Evolutionary conservation across 2,797 vertebrate genomes (phyloP).

Genomic region (Spheniscus humboldti): DNA sequence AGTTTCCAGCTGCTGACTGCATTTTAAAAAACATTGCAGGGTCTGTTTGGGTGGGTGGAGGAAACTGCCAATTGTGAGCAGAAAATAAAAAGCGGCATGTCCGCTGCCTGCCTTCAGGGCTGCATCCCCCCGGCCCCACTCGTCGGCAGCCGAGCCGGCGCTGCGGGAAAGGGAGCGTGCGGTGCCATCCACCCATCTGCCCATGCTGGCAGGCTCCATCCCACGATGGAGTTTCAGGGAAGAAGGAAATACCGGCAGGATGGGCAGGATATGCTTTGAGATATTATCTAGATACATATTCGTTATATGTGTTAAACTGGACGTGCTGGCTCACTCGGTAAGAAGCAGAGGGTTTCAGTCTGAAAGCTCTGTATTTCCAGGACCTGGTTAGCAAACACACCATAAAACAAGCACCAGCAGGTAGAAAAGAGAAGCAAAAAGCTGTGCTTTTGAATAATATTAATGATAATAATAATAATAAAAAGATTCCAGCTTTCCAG

Average conservation of each 20-base stretch:
- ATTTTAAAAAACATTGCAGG: slow-evolving; percentile 58
- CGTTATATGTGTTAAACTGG: accelerated
- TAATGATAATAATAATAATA: neutral
- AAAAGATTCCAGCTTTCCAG: neutral
- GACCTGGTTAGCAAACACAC: neutral
- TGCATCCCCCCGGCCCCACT: neutral
- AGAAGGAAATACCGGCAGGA: neutral
- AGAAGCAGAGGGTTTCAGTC: neutral
- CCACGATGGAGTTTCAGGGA: neutral
- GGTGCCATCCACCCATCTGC: neutral
- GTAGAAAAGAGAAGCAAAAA: neutral
- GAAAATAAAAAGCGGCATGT: slow-evolving; percentile 33
- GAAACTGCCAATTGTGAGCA: slow-evolving; percentile 49
- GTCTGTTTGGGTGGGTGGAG: slow-evolving; percentile 52
- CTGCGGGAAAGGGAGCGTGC: neutral
- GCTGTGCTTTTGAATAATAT: neutral
- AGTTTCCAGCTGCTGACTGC: slow-evolving; percentile 66
- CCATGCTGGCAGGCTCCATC: accelerated
- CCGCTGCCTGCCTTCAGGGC: neutral
- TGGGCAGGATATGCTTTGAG: neutral
- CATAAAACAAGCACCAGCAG: neutral
- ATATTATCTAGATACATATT: neutral
- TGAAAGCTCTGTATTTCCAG: neutral
- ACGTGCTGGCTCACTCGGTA: neutral
- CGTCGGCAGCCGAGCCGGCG: neutral